These are phyloP conservation scores for Echiichthys vipera DNA, from an alignment of 2,797 vertebrate species.

Conservation along the genomic window DNA sequence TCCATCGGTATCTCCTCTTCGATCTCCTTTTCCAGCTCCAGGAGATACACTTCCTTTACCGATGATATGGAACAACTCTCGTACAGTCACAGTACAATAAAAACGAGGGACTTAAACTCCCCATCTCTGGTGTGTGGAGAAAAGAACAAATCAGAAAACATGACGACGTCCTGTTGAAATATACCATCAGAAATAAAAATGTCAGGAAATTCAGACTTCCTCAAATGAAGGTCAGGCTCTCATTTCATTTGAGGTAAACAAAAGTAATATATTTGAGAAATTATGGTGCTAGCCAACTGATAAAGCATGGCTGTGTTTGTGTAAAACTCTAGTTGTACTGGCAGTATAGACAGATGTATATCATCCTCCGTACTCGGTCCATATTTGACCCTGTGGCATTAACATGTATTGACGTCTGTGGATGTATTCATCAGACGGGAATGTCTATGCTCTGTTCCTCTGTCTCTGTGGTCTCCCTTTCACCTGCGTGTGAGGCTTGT, in stretches of 20 bases:
- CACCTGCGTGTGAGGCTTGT: constrained; percentile 62
- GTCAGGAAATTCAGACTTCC: not conserved
- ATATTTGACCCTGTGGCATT: constrained; percentile 42
- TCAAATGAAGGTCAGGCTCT: not conserved
- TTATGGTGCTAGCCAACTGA: constrained; percentile 22
- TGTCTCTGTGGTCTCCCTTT: not conserved
- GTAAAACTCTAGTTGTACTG: constrained; percentile 6
- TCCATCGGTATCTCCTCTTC: too few relatives aligned
- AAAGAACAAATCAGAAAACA: not conserved
- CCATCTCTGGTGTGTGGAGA: not conserved
- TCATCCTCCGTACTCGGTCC: constrained; percentile 25
- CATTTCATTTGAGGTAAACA: constrained; percentile 4
- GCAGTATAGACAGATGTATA: constrained; percentile 17
- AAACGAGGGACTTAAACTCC: too few relatives aligned
- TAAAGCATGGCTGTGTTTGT: constrained; percentile 26
- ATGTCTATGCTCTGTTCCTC: constrained; percentile 32
- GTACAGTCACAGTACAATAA: too few relatives aligned
- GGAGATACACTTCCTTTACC: too few relatives aligned
- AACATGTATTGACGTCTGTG: constrained; percentile 41
- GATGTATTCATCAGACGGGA: constrained; percentile 51
- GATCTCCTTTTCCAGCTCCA: too few relatives aligned
- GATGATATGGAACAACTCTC: too few relatives aligned
- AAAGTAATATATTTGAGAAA: constrained; percentile 28
- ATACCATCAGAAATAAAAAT: not conserved
- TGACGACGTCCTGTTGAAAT: not conserved